Base-by-base conservation (phyloP, 2,797 vertebrate species). In the Fringilla coelebs region DNA sequence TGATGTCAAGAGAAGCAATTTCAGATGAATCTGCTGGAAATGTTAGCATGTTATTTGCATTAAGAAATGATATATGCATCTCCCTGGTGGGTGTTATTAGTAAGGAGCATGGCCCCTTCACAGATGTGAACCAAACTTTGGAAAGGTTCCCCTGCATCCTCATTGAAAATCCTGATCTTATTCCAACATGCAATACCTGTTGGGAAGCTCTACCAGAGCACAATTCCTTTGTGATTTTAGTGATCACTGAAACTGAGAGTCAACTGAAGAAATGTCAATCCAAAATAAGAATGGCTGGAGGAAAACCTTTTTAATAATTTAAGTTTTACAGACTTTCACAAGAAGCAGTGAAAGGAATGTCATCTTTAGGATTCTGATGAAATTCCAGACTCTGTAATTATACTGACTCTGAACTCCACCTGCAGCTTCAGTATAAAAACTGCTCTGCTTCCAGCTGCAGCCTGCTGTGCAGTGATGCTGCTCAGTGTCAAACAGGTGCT, bases 311-410 rank as follows among this genome's bases (percentile, higher is more conserved):
- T 75, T 62, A 86, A 84, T 94, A 88, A 84, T 85, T 84, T 51
- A 41, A 31, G 24, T 79, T 79, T 57, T 71, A 49, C 17, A 52
- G 52, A 65, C 31, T 86, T 90, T 71, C 61, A 67, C 14, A 87
- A 70, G 81, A 76, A 68, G 32, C 22, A 73, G 57, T 24, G 24
- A 76, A 84, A 89, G 19, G 48, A 88, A 38, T 86, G 73, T 63
- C 46, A 86, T 89, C 80, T 34, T 52, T 34, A 22, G 45, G 0
- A 3, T 92, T 85, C 49, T 87, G 77, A 58, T 79, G 74, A 61
- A 76, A 93, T 92, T 80, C 63, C 74, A 90, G 67, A 16, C 32
- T 65, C 58, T 67, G 29, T 72, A 92, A 95, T 85, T 92, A 71
- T 14, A 6, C 67, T 85, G 81, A 43, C 74, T 96, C 67, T 77